Base-by-base conservation (phyloP, 2,113 vertebrate species). In the Cyphomyrus plagiostoma region DNA sequence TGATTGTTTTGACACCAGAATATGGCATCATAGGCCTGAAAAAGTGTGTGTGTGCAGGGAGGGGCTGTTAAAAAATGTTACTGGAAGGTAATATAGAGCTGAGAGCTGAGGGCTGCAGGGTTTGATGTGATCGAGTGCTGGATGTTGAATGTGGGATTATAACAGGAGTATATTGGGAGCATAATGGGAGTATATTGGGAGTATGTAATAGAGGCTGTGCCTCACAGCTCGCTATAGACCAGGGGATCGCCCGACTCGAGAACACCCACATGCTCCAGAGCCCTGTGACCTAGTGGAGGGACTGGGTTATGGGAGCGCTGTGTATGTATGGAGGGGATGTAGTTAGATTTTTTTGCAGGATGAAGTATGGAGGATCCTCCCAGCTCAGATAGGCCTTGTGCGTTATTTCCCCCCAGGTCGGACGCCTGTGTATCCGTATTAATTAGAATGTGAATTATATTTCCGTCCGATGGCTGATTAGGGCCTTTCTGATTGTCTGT, bases 371-470 rank as follows among this genome's bases (percentile, higher is more conserved):
- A 93, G 87, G 92, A 92, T 92, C 93, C 89, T 93, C 66, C 53
- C 89, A 90, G 95, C 84, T 6, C 35, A 92, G 94, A 95, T 94
- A 94, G 94, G 89, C 88, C 90, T 89, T 90, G 92, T 92, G 93
- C 95, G 92, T 92, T 87, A 92, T 91, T 91, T 93, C 90, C 91
- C 91, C 13, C 83, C 91, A 92, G 93, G 90, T 35, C 92, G 91
- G 94, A 94, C 91, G 91, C 93, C 92, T 93, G 92, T 90, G 90
- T 91, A 92, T 92, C 92, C 93, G 89, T 92, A 94, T 95, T 96
- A 95, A 96, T 96, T 95, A 95, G 92, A 95, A 93, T 93, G 94
- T 95, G 94, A 96, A 95, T 95, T 93, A 93, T 93, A 90, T 86
- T 87, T 58, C 74, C 91, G 95, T 95, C 94, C 93, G 93, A 94